Evolutionary conservation across 1,140 invertebrate genomes (phyloP).

Genomic region (Teleopsis dalmanni): DNA sequence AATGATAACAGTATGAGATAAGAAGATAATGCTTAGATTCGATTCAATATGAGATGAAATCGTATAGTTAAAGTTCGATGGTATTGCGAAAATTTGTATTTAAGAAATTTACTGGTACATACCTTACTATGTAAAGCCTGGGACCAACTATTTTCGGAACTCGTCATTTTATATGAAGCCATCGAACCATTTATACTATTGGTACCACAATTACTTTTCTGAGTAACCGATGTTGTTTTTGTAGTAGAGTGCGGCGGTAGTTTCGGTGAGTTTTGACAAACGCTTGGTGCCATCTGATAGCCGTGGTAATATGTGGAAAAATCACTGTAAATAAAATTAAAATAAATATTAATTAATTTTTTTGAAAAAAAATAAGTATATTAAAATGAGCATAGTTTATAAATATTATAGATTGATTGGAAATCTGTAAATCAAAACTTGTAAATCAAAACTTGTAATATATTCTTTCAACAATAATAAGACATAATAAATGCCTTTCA

Average conservation of each 20-base stretch:
- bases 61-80: too few relatives aligned
- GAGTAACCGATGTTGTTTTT: constrained; percentile 11
- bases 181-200: constrained; percentile 36
- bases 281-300: constrained; percentile 37
- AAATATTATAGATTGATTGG: too few relatives aligned
- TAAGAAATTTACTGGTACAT: constrained; percentile 1
- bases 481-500: too few relatives aligned
- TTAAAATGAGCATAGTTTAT: too few relatives aligned
- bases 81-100: background rate
- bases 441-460: too few relatives aligned
- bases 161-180: constrained; percentile 37
- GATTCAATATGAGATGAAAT: too few relatives aligned
- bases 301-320: constrained; percentile 11
- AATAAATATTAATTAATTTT: constrained; percentile 8
- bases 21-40: too few relatives aligned
- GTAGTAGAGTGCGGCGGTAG: constrained; percentile 11
- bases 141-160: constrained; percentile 40
- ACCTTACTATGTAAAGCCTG: constrained; percentile 35
- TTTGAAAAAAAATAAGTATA: too few relatives aligned
- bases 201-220: constrained; percentile 29
- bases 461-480: too few relatives aligned
- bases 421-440: too few relatives aligned
- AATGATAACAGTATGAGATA: too few relatives aligned
- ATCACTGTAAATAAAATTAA: constrained; percentile 10
- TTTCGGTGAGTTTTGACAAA: constrained; percentile 30